Evolutionary conservation across 2,797 vertebrate species (phyloP), one percentile per base, ranked within the genome.

Genomic region (Dallia pectoralis): DNA sequence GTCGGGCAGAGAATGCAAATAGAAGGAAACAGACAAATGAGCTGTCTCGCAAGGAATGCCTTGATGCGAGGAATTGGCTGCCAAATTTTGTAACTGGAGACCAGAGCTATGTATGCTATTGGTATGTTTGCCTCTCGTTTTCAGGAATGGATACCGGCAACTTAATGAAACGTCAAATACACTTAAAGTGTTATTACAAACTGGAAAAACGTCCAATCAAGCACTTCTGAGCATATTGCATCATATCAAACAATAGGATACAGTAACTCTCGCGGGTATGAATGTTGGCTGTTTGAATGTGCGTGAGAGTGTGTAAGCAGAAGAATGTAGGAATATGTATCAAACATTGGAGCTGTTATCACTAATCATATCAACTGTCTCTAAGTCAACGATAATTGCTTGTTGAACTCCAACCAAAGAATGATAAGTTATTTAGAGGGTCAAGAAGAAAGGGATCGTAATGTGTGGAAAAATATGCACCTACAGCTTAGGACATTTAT

Each of bases 21-120:
- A 82, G 81, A 86, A 90, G 88, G 85, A 89, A 88, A 82, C 87
- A 88, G 86, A 89, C 76, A 82, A 89, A 89, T 86, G 63, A 86
- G 89, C 80, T 83, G 85, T 87, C 79, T 88, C 78, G 75, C 70
- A 74, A 77, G 87, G 87, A 90, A 90, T 86, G 84, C 83, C 77
- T 89, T 85, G 83, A 88, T 81, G 86, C 75, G 9, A 77, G 83
- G 78, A 77, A 32, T 32, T 61, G 73, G 71, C 70, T 72, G 89
- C 85, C 83, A 86, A 88, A 77, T 9, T 47, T 78, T 74, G 87
- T 69, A 78, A 88, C 85, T 81, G 81, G 80, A 87, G 86, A 79
- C 81, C 59, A 79, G 79, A 72, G 80, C 76, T 74, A 85, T 84
- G 81, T 61, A 15, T 73, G 77, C 84, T 81, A 74, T 76, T 79